Base-by-base conservation (phyloP, 2,113 vertebrate species). In the Pardalotus punctatus region DNA sequence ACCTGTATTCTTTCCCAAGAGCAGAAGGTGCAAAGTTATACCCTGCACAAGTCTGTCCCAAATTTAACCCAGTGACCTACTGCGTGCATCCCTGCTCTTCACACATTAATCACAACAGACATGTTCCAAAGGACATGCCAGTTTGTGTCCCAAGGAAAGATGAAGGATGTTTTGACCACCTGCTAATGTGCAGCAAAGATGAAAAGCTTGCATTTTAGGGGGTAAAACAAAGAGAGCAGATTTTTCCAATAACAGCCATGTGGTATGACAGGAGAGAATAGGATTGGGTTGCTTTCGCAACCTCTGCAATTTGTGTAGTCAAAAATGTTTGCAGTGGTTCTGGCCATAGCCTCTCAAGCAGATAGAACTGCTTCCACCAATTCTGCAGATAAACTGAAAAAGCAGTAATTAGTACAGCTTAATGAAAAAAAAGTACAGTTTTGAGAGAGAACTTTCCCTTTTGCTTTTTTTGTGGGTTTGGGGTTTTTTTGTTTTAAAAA, bases 21-120 rank as follows among this genome's bases (percentile, higher is more conserved):
- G 82, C 69, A 96, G 92, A 94, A 95, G 61, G 69, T 90, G 77
- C 0, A 3, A 86, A 88, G 60, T 73, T 73, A n/a, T 7, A 51
- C 58, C 67, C 76, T 60, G 14, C 0, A 0, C 79, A 83, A 86
- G 62, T 64, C 76, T 90, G 72, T 88, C 88, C 88, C 65, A 67
- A 11, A 57, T 95, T 86, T 94, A 94, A 94, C 90, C 90, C 88
- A 65, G 71, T 94, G 85, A 96, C 94, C 92, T 93, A 57, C 64
- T 92, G 79, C 38, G 10, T 57, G 48, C 4, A 0, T 88, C 84
- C 69, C 57, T 74, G 71, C 79, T 86, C 80, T 70, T 90, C 76
- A 43, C 85, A 56, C 82, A 90, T 88, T 88, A 92, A 93, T 96
- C 90, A 94, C 82, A 53, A 16, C 64, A 70, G 85, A 62, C 51